Conservation (phyloP, 2,888 invertebrate species). For the Eugnorisma glareosa region DNA sequence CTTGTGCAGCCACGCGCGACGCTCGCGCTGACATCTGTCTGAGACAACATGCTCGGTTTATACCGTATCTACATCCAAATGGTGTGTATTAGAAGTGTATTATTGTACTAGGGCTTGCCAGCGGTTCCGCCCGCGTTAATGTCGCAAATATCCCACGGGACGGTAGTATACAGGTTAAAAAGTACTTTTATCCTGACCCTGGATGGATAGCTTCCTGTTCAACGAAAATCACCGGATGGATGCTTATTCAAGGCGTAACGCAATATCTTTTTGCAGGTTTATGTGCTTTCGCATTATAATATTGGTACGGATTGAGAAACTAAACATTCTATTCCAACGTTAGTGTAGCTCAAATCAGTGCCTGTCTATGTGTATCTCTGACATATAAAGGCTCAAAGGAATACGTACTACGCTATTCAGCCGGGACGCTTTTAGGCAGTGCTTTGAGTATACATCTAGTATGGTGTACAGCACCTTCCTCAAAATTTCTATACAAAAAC, state of each 20-base stretch:
- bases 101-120: not conserved
- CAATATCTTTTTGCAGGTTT: not conserved
- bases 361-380: not conserved
- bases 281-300: not conserved
- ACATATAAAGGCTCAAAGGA: not conserved
- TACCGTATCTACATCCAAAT: conserved; percentile 81
- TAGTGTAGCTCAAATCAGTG: not conserved
- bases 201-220: not conserved
- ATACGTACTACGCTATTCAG: not conserved
- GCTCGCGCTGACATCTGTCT: conserved; percentile 82
- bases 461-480: no score
- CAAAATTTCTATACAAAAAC: not conserved
- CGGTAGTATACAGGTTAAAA: not conserved
- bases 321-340: not conserved
- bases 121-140: not conserved
- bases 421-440: not conserved
- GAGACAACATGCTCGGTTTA: conserved; percentile 79
- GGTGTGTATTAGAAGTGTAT: conserved; percentile 68
- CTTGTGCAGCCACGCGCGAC: conserved; percentile 81
- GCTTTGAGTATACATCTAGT: not conserved
- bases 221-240: not conserved
- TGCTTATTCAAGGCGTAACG: not conserved
- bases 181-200: not conserved
- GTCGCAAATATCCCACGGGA: not conserved
- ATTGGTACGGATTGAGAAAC: not conserved